These are phyloP conservation scores for Hoplodrina blanda DNA, from an alignment of 2,888 invertebrate species.

Conservation along the genomic window DNA sequence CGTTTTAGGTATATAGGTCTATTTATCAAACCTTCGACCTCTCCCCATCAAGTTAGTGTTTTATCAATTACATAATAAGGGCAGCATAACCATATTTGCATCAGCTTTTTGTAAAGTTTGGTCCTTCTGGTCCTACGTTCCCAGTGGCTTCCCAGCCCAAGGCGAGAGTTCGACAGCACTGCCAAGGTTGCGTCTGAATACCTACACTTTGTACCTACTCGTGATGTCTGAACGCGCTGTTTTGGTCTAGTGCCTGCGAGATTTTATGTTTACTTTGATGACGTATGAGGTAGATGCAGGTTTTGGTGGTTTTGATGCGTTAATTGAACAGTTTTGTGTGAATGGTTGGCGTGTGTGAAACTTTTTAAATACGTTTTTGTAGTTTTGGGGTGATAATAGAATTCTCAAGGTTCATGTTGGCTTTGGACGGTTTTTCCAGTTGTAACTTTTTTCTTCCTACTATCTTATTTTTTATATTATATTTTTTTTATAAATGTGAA, in stretches of 20 bases:
- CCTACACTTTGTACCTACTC: conserved; percentile 56
- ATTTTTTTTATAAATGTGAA: too few species aligned
- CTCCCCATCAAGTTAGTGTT: too few species aligned
- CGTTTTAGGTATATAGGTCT: too few species aligned
- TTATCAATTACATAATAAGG: too few species aligned
- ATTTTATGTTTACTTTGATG: conserved; percentile 37
- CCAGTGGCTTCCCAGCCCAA: conserved; percentile 32
- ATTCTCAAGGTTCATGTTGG: not conserved
- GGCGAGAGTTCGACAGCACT: conserved; percentile 64
- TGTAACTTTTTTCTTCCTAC: too few species aligned
- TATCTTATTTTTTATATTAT: too few species aligned
- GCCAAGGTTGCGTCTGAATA: conserved; percentile 61
- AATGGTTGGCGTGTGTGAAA: too few species aligned
- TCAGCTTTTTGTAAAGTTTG: not conserved
- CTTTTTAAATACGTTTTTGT: not conserved
- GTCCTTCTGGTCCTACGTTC: conserved; percentile 19
- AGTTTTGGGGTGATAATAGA: too few species aligned
- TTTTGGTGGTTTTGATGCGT: conserved; percentile 4
- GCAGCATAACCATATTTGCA: too few species aligned
- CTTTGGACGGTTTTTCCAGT: too few species aligned
- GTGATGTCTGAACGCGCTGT: conserved; percentile 46
- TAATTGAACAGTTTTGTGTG: not conserved
- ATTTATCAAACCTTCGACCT: too few species aligned
- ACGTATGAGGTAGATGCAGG: not conserved
- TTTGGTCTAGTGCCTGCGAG: conserved; percentile 60